phyloP scores from a whole-genome alignment of 2,797 vertebrate genomes.

The Lerista edwardsae region DNA sequence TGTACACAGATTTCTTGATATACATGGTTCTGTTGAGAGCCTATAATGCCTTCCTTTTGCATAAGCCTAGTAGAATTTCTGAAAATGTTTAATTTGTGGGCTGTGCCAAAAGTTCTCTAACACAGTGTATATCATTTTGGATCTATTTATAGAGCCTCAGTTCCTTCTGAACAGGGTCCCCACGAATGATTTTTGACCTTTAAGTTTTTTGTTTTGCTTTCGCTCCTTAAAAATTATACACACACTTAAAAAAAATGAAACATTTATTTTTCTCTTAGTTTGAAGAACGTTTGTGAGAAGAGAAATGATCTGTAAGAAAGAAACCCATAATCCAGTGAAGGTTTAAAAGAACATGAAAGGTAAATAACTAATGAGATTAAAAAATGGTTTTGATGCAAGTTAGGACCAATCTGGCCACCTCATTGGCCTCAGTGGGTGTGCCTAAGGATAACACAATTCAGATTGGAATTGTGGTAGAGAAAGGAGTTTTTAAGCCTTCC shows the following conservation, averaged over 20 bases:
- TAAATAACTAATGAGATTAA: background rate
- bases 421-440: no score
- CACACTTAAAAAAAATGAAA: background rate
- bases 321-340: background rate
- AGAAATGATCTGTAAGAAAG: background rate
- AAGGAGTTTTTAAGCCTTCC: no score
- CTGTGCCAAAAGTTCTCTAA: slow-evolving; percentile 46
- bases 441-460: no score
- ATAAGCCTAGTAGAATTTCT: slow-evolving; percentile 25
- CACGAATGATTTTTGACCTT: slow-evolving; percentile 21
- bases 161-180: slow-evolving; percentile 17
- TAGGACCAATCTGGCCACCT: no score
- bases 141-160: slow-evolving; percentile 48
- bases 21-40: slow-evolving; percentile 41
- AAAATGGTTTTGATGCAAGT: background rate
- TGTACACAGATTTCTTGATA: slow-evolving; percentile 28
- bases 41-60: slow-evolving; percentile 17
- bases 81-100: slow-evolving; percentile 59
- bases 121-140: slow-evolving; percentile 44
- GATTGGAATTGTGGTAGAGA: no score
- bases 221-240: background rate
- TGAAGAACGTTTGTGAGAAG: background rate
- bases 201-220: slow-evolving; percentile 3
- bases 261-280: background rate
- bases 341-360: background rate